Evolutionary conservation across 2,113 vertebrate genomes (phyloP).

Genomic region (Lophochroa leadbeateri): DNA sequence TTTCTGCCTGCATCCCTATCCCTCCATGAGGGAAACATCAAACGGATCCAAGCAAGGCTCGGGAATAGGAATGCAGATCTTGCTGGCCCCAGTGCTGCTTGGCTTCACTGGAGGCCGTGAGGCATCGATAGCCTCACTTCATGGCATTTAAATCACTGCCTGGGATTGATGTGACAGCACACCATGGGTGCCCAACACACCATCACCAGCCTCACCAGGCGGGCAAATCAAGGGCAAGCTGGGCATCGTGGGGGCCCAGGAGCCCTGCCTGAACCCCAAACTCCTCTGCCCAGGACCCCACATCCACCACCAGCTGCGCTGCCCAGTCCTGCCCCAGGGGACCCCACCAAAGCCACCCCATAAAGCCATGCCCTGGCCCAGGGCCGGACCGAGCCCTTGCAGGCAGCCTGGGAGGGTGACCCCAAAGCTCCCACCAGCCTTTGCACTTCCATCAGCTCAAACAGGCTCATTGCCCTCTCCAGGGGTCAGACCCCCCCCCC

Average conservation of each 20-base stretch:
- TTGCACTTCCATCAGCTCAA: not conserved
- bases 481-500: not conserved
- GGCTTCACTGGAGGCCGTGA: not conserved
- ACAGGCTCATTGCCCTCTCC: fast-evolving
- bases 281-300: not conserved
- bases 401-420: fast-evolving
- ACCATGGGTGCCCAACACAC: not conserved
- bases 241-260: not conserved
- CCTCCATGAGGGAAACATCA: not conserved
- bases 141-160: not conserved
- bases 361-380: not conserved
- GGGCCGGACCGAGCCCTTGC: not conserved
- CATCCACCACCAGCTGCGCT: fast-evolving
- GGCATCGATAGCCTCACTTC: not conserved
- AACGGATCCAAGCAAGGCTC: fast-evolving
- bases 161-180: not conserved
- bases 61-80: fast-evolving
- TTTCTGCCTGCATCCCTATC: not conserved
- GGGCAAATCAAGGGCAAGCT: not conserved
- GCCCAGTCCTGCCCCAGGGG: not conserved
- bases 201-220: not conserved
- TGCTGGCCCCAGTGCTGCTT: not conserved
- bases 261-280: fast-evolving
- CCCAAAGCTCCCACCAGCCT: not conserved
- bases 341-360: not conserved